These are phyloP conservation scores for Morbakka virulenta DNA, from an alignment of 30 jellyfish, hydroid and myxozoan species.

Conservation along the genomic window DNA sequence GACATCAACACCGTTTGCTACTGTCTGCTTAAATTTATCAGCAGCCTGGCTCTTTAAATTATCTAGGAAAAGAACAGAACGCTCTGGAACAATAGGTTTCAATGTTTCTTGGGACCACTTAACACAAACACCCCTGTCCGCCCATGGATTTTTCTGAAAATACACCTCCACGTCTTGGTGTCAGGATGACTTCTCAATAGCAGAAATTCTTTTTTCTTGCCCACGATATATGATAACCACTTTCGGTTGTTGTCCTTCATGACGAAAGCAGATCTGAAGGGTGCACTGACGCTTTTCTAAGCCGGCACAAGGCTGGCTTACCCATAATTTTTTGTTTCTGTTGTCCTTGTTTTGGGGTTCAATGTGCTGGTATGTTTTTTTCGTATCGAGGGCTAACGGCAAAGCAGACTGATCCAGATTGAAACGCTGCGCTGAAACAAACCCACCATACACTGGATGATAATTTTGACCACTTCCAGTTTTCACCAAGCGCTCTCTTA, in stretches of 20 bases:
- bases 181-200: constrained; percentile 57
- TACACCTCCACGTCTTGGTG: constrained; percentile 45
- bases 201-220: constrained; percentile 53
- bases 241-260: constrained; percentile 64
- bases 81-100: constrained; percentile 5
- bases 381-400: constrained; percentile 5
- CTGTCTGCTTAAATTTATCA: constrained; percentile 4
- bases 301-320: constrained; percentile 32
- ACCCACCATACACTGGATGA: not conserved
- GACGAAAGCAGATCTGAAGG: constrained; percentile 44
- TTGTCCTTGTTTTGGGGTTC: constrained; percentile 8
- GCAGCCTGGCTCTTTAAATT: constrained; percentile 18
- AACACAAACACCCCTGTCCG: constrained; percentile 14
- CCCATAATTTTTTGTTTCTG: constrained; percentile 9
- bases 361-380: constrained; percentile 27
- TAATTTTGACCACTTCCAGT: not conserved
- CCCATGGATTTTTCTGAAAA: constrained; percentile 46
- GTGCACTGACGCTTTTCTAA: constrained; percentile 62
- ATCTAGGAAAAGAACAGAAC: not conserved
- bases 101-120: constrained; percentile 28
- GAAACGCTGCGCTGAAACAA: not conserved
- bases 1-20: constrained; percentile 2
- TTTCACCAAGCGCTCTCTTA: not conserved
- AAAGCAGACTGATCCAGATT: not conserved
- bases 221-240: constrained; percentile 53